Evolutionary conservation across 2,888 invertebrate genomes (phyloP).

Genomic region (Rutpela maculata): DNA sequence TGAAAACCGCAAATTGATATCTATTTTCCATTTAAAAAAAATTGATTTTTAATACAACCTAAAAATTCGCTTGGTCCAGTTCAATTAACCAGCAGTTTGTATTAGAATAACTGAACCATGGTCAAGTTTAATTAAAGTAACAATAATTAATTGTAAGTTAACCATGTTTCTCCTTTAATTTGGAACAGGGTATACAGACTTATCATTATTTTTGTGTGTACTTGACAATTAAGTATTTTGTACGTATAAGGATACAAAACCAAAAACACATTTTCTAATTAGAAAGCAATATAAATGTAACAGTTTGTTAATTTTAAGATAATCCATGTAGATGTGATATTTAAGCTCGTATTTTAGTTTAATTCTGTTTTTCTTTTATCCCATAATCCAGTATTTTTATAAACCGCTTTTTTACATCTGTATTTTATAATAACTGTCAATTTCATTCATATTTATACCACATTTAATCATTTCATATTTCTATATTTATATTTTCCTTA

Average conservation of each 20-base stretch:
- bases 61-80: no score
- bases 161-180: conserved; percentile 16
- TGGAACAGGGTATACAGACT: conserved; percentile 1
- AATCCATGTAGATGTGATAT: conserved; percentile 56
- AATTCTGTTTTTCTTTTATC: conserved; percentile 42
- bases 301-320: conserved; percentile 48
- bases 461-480: conserved; percentile 28
- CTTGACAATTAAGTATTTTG: conserved; percentile 17
- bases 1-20: no score
- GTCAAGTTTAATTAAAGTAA: no score
- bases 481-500: conserved; percentile 1
- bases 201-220: conserved; percentile 19
- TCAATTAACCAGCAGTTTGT: no score
- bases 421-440: conserved; percentile 18
- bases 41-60: no score
- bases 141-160: not conserved
- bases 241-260: conserved; percentile 46
- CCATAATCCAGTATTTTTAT: conserved; percentile 52
- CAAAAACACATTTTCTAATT: conserved; percentile 52
- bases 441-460: conserved; percentile 34
- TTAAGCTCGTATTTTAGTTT: conserved; percentile 50
- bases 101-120: no score
- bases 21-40: no score
- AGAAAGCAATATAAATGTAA: conserved; percentile 56
- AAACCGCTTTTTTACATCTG: conserved; percentile 14